Base-by-base conservation (phyloP, 2,113 vertebrate genomes). In the Toxostoma redivivum region DNA sequence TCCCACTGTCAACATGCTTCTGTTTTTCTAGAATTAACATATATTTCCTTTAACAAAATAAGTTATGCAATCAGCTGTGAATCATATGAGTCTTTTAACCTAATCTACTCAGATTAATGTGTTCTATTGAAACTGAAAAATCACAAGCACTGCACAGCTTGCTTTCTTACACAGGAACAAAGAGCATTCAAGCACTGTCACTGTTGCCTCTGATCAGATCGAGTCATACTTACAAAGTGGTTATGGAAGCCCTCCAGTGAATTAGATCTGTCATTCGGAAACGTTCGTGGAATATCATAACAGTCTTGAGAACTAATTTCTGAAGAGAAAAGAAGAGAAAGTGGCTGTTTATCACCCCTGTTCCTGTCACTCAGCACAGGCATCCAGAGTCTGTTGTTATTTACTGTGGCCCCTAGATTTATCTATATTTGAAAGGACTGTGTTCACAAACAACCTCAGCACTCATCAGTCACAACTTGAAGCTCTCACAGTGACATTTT, bases 241-340 rank as follows among this genome's bases (percentile, higher is more conserved):
- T 97, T 99, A 97, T 98, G 99, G 98, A 99, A 99, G 97, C 98
- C 99, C 98, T 99, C 99, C 95, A 99, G 96, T 8, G 99, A 99
- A 95, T 98, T 99, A 88, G 98, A 99, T 98, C 99, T 99, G 89
- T 99, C 99, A 47, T 98, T 98, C 17, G 98, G 98, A 98, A 99
- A 99, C 74, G 99, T 98, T 95, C 99, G 98, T 93, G 99, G 99
- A 97, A 99, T 98, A 98, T 99, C 99, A 80, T 99, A 99, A 98
- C 98, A 99, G 97, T 99, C 99, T 98, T 99, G 99, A 97, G 99
- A 99, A 98, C 98, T 98, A 94, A 98, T 98, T 98, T 99, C 99
- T 99, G 98, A 84, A 98, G 96, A 95, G 96, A 72, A 33, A 84
- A 97, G 80, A 91, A 91, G 67, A 86, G 76, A 96, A 92, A 97